phyloP scores from a whole-genome alignment of 2,888 invertebrate genomes.

The Lordiphosa andalusiaca region DNA sequence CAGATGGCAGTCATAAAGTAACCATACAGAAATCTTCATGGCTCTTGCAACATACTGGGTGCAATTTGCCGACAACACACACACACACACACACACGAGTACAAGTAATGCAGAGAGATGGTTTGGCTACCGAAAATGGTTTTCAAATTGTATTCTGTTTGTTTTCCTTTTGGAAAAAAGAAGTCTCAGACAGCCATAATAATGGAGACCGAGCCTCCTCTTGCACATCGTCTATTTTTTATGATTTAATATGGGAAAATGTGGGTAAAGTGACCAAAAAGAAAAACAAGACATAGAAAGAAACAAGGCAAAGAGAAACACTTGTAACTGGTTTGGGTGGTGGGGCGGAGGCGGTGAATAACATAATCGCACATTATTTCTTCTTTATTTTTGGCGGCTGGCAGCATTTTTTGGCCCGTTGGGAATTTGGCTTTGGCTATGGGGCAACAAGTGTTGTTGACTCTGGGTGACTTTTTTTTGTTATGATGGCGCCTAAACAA shows the following conservation, averaged over 20 bases:
- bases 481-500: constrained; percentile 10
- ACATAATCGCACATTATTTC: constrained; percentile 36
- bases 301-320: constrained; percentile 10
- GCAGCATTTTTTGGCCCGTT: constrained; percentile 9
- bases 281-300: neutral
- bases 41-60: constrained; percentile 3
- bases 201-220: constrained; percentile 34
- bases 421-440: constrained; percentile 19
- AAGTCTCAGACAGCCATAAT: constrained; percentile 17
- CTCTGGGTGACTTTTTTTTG: constrained; percentile 23
- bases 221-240: constrained; percentile 53
- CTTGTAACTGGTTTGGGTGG: constrained; percentile 4
- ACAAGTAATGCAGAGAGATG: too few relatives aligned
- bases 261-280: constrained; percentile 43
- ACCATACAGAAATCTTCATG: neutral
- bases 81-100: too few relatives aligned
- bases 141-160: constrained; percentile 2
- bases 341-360: constrained; percentile 24
- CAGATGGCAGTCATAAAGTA: constrained; percentile 14
- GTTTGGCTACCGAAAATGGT: neutral
- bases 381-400: constrained; percentile 13
- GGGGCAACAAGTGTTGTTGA: constrained; percentile 40
- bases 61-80: neutral
- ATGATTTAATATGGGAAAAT: constrained; percentile 74
- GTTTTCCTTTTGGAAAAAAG: constrained; percentile 1